Evolutionary conservation across 2,888 invertebrate genomes (phyloP).

Genomic region (Bimastos eiseni): DNA sequence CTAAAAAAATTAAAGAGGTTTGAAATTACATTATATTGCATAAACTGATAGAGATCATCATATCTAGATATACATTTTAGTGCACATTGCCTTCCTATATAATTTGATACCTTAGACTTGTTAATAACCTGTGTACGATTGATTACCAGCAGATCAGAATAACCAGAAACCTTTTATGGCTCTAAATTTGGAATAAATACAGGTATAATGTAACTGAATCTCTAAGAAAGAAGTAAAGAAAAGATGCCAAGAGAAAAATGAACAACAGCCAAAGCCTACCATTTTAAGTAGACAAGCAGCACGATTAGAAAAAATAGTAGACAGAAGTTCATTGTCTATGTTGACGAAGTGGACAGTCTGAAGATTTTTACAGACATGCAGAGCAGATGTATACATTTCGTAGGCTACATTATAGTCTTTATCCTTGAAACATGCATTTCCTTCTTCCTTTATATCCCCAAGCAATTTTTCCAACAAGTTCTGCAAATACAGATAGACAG

Average conservation of each 20-base stretch:
- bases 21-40: neutral
- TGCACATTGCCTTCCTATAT: too few species aligned
- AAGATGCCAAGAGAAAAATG: neutral
- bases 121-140: neutral
- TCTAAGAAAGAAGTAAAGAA: neutral
- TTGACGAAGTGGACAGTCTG: constrained; percentile 48
- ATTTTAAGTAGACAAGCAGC: constrained; percentile 54
- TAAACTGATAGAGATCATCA: neutral
- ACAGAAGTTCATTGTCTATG: constrained; percentile 52
- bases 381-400: constrained; percentile 32
- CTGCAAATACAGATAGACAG: constrained; percentile 1
- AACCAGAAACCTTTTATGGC: neutral
- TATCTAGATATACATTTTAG: too few species aligned
- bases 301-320: constrained; percentile 53
- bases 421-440: constrained; percentile 53
- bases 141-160: neutral
- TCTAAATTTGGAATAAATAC: neutral
- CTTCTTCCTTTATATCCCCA: constrained; percentile 36
- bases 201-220: neutral
- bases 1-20: constrained; percentile 14
- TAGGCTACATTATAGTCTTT: constrained; percentile 44
- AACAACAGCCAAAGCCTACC: constrained; percentile 41
- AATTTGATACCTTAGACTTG: too few species aligned
- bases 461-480: constrained; percentile 10
- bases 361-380: constrained; percentile 21